A percentile compares a stretch with the other conserved stretches of the same genome.
Evolutionary conservation across 2,888 invertebrate genomes (phyloP).

Genomic region (Drosophila testacea): DNA sequence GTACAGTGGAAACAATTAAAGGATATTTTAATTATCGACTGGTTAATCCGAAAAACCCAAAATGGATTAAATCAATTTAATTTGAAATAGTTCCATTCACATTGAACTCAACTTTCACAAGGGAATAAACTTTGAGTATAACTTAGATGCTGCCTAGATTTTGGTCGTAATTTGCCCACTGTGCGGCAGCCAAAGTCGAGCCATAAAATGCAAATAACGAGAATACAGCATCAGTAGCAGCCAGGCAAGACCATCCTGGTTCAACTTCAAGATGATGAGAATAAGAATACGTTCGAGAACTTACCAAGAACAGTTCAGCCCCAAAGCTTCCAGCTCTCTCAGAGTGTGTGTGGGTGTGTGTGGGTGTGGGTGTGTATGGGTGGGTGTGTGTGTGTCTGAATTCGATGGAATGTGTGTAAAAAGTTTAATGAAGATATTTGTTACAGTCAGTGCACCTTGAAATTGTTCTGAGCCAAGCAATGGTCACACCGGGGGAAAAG

Average conservation of each 20-base stretch:
- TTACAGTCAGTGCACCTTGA: constrained; percentile 77
- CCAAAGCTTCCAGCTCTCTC: too few species aligned
- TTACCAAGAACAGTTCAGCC: constrained; percentile 10
- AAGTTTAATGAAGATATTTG: constrained; percentile 76
- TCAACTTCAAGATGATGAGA: constrained; percentile 28
- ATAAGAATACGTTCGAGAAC: constrained; percentile 5
- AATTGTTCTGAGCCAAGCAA: constrained; percentile 66
- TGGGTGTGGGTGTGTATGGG: background rate
- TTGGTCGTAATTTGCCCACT: constrained; percentile 26
- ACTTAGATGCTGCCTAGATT: too few species aligned
- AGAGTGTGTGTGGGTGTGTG: too few species aligned
- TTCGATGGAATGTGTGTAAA: constrained; percentile 34
- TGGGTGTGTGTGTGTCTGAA: background rate
- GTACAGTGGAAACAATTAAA: constrained; percentile 28
- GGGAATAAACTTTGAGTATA: background rate
- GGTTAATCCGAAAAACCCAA: background rate
- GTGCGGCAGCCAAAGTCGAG: constrained; percentile 43
- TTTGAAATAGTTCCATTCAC: background rate
- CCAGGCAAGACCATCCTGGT: constrained; percentile 37
- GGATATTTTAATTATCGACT: background rate
- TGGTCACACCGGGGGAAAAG: constrained; percentile 35
- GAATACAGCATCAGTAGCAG: constrained; percentile 38
- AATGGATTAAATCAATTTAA: background rate
- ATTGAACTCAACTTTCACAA: too few species aligned
- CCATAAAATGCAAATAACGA: constrained; percentile 70